Evolutionary conservation across 2,113 vertebrate genomes (phyloP).

Genomic region (Lepus americanus): DNA sequence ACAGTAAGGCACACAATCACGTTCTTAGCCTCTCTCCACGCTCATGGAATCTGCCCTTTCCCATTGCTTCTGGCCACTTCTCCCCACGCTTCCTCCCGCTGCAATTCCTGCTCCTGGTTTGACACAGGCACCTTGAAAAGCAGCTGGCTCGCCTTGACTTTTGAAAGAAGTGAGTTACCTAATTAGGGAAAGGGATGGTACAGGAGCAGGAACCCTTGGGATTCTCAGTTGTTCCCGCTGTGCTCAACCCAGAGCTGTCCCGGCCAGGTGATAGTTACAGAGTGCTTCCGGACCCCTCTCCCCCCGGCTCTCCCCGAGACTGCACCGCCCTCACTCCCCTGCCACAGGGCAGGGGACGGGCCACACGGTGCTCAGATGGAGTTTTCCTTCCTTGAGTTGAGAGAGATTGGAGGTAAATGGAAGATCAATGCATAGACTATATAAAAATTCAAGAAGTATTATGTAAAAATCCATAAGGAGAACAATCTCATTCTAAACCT

Average conservation of each 20-base stretch:
- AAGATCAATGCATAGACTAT: neutral
- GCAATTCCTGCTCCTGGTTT: neutral
- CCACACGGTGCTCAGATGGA: neutral
- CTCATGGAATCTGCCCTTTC: neutral
- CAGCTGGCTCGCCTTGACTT: too few species aligned
- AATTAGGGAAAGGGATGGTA: neutral
- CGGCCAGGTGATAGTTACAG: neutral
- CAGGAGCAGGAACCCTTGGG: neutral
- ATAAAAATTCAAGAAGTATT: neutral
- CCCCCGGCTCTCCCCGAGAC: neutral
- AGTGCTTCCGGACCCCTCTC: neutral
- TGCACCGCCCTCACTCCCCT: neutral
- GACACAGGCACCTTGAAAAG: neutral
- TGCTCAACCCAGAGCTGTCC: neutral
- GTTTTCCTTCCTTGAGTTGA: neutral
- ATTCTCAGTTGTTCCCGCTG: neutral
- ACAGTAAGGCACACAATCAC: neutral
- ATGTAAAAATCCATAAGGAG: constrained; percentile 8
- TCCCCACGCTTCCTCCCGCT: neutral
- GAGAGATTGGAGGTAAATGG: neutral
- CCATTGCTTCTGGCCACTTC: neutral
- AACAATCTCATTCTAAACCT: neutral
- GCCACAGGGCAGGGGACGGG: too few species aligned
- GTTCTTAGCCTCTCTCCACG: neutral
- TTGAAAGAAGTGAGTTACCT: constrained; percentile 35